Conservation (phyloP, 2,888 invertebrate genomes). For the Octodonta nipae region DNA sequence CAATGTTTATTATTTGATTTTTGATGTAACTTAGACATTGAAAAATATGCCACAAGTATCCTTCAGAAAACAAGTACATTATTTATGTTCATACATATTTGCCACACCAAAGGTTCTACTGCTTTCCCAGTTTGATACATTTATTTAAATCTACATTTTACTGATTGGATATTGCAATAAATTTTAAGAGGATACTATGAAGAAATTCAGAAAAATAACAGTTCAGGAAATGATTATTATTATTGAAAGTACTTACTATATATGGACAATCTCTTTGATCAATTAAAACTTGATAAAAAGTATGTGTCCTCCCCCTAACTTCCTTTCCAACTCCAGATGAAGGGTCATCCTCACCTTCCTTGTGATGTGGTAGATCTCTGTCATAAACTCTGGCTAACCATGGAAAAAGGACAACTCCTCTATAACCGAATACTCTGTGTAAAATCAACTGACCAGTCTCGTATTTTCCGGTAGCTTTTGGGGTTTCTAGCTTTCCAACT, state of each 20-base stretch:
- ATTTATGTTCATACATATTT: too few relatives aligned
- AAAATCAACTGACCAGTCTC: constrained; percentile 92
- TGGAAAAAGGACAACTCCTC: constrained; percentile 92
- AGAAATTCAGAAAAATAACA: not conserved
- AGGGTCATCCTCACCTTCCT: constrained; percentile 28
- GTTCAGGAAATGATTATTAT: not conserved
- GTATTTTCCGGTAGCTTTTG: constrained; percentile 79
- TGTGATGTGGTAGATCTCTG: constrained; percentile 56
- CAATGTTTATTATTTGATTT: too few relatives aligned
- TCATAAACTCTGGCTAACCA: constrained; percentile 94
- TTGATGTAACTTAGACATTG: too few relatives aligned
- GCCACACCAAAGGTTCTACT: too few relatives aligned
- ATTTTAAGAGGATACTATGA: too few relatives aligned
- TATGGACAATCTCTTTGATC: constrained; percentile 93
- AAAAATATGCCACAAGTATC: too few relatives aligned
- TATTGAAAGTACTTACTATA: constrained; percentile 59
- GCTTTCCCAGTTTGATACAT: too few relatives aligned
- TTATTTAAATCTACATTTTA: too few relatives aligned
- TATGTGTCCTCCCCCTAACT: constrained; percentile 80
- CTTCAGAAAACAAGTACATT: too few relatives aligned
- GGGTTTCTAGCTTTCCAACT: constrained; percentile 80
- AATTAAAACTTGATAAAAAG: constrained; percentile 95
- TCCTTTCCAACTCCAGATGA: constrained; percentile 57
- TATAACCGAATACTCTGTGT: constrained; percentile 92
- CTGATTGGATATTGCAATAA: too few relatives aligned